Evolutionary conservation across 2,888 invertebrate species (phyloP), one percentile per base, ranked within the genome.

Genomic region (Polydrusus pterygomalis): DNA sequence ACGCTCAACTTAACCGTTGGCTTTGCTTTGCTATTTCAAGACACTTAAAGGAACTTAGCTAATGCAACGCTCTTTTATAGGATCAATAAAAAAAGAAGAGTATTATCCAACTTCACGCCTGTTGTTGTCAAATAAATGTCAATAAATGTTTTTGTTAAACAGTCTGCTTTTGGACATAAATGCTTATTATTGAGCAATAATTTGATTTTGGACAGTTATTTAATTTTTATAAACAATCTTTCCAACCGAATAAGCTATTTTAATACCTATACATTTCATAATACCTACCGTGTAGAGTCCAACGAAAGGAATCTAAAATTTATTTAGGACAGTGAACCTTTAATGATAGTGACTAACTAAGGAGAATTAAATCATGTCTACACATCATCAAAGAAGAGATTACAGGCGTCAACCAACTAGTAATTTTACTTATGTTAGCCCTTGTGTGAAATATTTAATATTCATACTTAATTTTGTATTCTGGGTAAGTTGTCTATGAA

Each of bases 381-480:
- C 65, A 34, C 17, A 70, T 43, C 75, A 80, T 84, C 89, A 92
- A 65, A 90, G 92, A 80, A 89, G 93, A 82, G 91, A 83, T 72
- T 85, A 84, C 90, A 82, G 84, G 73, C 77, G 84, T 54, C 84
- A 84, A 45, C 81, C 83, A 25, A 79, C 81, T 90, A 92, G 84
- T 82, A 93, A 93, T 88, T 94, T 93, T 85, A 94, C 94, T 1
- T 94, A 94, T 85, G 95, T 96, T 83, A 95, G 95, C 87, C 93
- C 95, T 63, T 95, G 95, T 88, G 94, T 96, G 64, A 97, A 96
- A 88, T 97, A 96, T 87, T 92, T 95, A 89, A 94, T 97, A 87
- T 96, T 96, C 88, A 90, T 96, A 84, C 90, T 96, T 82, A 96
- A 96, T 89, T 96, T 96, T 86, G 89, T 96, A 82, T 96, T 96